Percentiles rank a stretch among this genome's conserved stretches.
phyloP scores from a whole-genome alignment of 2,888 invertebrate genomes.

The Phortica okadai region DNA sequence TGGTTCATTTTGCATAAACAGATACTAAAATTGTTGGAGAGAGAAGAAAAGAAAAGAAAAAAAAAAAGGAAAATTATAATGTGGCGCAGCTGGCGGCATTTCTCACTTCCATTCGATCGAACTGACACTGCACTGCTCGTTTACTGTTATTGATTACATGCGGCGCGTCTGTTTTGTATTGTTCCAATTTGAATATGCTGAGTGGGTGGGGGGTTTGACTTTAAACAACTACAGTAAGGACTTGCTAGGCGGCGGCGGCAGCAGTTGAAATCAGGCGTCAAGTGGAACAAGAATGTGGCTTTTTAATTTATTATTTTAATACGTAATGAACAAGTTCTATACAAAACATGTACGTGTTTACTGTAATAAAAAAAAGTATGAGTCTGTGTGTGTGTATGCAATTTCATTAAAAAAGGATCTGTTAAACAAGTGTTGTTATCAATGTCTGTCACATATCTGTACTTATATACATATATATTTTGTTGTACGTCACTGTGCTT shows the following conservation, averaged over 20 bases:
- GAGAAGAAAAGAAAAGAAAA: not conserved
- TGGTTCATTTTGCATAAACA: conserved; percentile 41
- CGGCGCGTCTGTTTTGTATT: conserved; percentile 23
- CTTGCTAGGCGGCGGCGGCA: not conserved
- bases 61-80: not conserved
- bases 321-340: too few species aligned
- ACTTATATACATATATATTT: too few species aligned
- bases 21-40: conserved; percentile 15
- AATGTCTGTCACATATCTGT: not conserved
- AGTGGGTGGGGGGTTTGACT: conserved; percentile 27
- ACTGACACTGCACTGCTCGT: not conserved
- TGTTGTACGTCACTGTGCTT: not conserved
- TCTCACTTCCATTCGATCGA: conserved; percentile 32
- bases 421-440: conserved; percentile 15
- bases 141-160: conserved; percentile 51
- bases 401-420: conserved; percentile 37
- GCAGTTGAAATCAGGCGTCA: not conserved
- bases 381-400: not conserved
- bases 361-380: not conserved
- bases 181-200: conserved; percentile 25
- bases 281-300: too few species aligned
- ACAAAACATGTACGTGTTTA: too few species aligned
- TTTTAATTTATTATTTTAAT: too few species aligned
- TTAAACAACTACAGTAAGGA: not conserved
- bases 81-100: conserved; percentile 9